Percentiles rank a stretch among this genome's conserved stretches.
Conservation (phyloP, 1,140 invertebrate species). For the Lerema accius region DNA sequence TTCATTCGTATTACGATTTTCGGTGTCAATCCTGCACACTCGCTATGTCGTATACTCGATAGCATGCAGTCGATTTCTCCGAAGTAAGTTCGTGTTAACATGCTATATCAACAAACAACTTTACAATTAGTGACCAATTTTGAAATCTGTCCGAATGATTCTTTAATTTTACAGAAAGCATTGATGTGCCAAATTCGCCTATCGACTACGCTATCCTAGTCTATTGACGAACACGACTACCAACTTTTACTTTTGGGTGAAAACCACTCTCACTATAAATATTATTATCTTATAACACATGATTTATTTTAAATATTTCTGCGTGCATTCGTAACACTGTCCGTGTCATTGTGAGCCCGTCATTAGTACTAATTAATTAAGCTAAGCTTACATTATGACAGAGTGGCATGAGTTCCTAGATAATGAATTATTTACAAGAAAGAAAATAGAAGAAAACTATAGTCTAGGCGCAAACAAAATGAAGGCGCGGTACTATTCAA, state of each 20-base stretch:
- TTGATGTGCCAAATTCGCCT: slow-evolving; percentile 26
- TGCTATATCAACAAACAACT: slow-evolving; percentile 9
- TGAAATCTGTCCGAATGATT: slow-evolving; percentile 7
- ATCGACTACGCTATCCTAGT: slow-evolving; percentile 14
- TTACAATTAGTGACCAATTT: slow-evolving; percentile 16
- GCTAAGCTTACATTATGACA: slow-evolving; percentile 22
- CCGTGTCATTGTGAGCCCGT: not conserved
- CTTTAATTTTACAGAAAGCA: slow-evolving; percentile 13
- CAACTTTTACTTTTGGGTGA: slow-evolving; percentile 16
- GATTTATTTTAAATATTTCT: not conserved
- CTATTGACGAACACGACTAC: slow-evolving; percentile 29
- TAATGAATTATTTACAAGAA: not conserved
- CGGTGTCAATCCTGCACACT: slow-evolving; percentile 8
- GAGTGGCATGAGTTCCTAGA: slow-evolving; percentile 11
- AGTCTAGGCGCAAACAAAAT: slow-evolving; percentile 35
- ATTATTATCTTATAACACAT: not conserved
- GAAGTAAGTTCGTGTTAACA: slow-evolving; percentile 6
- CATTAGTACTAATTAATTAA: slow-evolving; percentile 17
- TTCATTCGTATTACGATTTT: not conserved
- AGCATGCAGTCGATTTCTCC: slow-evolving; percentile 12
- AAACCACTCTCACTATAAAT: not conserved
- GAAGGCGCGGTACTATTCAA: slow-evolving; percentile 22
- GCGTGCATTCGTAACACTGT: slow-evolving; percentile 17
- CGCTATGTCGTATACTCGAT: slow-evolving; percentile 10
- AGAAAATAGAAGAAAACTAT: slow-evolving; percentile 14